Conservation (phyloP, 2,888 invertebrate species). For the Encarsia formosa region DNA sequence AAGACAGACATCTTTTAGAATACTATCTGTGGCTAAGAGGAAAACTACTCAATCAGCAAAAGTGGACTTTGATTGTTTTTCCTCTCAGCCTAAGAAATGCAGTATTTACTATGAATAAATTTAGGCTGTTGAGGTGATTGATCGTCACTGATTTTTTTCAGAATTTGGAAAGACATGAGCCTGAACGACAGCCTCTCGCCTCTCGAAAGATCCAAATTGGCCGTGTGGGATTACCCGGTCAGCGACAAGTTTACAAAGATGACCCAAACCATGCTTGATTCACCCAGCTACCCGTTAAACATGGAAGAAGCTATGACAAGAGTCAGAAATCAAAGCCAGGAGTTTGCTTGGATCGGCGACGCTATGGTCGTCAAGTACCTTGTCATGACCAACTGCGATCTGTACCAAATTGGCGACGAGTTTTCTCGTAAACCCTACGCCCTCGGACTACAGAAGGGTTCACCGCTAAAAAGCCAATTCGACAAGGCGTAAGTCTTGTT, state of each 20-base stretch:
- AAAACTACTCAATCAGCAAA: too few relatives aligned
- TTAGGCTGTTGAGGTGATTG: too few relatives aligned
- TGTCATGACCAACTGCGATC: not conserved
- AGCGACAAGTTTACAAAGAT: not conserved
- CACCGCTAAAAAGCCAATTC: not conserved
- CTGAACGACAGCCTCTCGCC: not conserved
- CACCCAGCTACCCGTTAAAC: not conserved
- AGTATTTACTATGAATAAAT: not conserved
- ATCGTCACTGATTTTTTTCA: too few relatives aligned
- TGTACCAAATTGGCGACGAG: not conserved
- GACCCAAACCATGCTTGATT: not conserved
- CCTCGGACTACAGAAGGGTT: not conserved
- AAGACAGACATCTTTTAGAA: too few relatives aligned
- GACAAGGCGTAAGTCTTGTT: not conserved
- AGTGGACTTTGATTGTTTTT: too few relatives aligned
- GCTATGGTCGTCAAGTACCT: not conserved
- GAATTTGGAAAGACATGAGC: not conserved
- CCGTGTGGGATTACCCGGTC: not conserved
- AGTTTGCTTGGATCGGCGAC: not conserved
- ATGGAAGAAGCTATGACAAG: not conserved
- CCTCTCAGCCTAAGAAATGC: too few relatives aligned
- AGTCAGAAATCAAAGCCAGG: not conserved
- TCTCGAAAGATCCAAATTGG: not conserved
- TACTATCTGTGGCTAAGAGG: too few relatives aligned
- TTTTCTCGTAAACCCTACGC: not conserved